phyloP scores from a whole-genome alignment of 2,797 vertebrate genomes.

The Mastacembelus armatus region DNA sequence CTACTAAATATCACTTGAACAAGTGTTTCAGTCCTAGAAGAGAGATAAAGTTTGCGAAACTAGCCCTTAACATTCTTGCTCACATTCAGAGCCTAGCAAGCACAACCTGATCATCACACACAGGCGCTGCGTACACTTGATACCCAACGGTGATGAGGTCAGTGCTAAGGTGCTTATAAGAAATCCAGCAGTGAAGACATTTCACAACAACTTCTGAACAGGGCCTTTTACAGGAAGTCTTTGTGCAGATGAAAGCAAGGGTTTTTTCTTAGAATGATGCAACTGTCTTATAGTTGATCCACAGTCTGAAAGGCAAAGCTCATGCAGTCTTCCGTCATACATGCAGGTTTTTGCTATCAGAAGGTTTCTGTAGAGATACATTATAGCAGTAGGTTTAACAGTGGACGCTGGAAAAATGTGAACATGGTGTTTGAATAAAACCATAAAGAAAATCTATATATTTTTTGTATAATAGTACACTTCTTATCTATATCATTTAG shows the following conservation, averaged over 20 bases:
- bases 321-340: constrained; percentile 86
- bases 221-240: constrained; percentile 71
- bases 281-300: constrained; percentile 79
- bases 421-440: constrained; percentile 64
- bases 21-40: constrained; percentile 62
- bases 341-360: constrained; percentile 83
- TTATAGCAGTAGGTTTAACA: constrained; percentile 68
- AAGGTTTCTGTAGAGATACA: constrained; percentile 80
- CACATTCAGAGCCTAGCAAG: constrained; percentile 64
- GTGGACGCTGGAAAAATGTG: constrained; percentile 67
- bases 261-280: constrained; percentile 77
- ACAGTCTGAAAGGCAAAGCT: constrained; percentile 84
- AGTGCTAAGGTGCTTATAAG: constrained; percentile 70
- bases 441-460: constrained; percentile 51
- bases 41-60: constrained; percentile 73
- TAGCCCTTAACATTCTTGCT: constrained; percentile 77
- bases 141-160: constrained; percentile 45
- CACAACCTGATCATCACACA: constrained; percentile 57
- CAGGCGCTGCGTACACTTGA: constrained; percentile 46
- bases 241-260: constrained; percentile 83
- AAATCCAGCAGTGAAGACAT: constrained; percentile 67
- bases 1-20: constrained; percentile 55
- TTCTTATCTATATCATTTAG: constrained; percentile 71
- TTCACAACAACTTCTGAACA: constrained; percentile 59
- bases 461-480: constrained; percentile 63